Conservation (phyloP, 1,140 invertebrate species). For the Bombus ignitus region DNA sequence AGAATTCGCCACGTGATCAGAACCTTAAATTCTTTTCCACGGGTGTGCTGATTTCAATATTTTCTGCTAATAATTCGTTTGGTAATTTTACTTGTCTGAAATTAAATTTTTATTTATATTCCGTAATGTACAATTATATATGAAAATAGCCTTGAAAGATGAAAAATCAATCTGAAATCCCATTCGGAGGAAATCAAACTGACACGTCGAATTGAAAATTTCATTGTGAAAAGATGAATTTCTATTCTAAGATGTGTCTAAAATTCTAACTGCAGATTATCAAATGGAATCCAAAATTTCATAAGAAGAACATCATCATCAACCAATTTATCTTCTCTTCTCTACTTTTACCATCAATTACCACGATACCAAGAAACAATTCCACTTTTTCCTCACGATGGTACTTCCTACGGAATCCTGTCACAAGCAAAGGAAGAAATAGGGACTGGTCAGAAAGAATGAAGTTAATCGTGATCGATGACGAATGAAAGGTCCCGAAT, state of each 20-base stretch:
- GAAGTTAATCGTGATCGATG: constrained; percentile 66
- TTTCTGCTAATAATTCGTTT: not conserved
- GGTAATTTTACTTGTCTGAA: not conserved
- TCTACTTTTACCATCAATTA: not conserved
- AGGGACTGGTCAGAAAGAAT: not conserved
- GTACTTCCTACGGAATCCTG: not conserved
- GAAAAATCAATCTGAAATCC: not conserved
- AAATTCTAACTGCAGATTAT: no score
- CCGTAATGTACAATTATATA: no score
- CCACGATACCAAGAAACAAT: not conserved
- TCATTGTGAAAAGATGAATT: no score
- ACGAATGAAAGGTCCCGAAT: constrained; percentile 45
- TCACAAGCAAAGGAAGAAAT: constrained; percentile 9
- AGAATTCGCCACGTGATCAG: not conserved
- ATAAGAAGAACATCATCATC: no score
- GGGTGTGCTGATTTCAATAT: not conserved
- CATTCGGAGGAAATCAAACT: no score
- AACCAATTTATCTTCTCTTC: no score
- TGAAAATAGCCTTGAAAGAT: no score
- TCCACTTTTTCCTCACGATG: not conserved
- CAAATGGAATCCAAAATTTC: not conserved
- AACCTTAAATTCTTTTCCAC: not conserved
- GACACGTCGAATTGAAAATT: no score
- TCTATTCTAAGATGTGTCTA: no score
- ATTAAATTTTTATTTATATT: not conserved